Conservation (phyloP, 2,797 vertebrate genomes). For the Periophthalmus magnuspinnatus region DNA sequence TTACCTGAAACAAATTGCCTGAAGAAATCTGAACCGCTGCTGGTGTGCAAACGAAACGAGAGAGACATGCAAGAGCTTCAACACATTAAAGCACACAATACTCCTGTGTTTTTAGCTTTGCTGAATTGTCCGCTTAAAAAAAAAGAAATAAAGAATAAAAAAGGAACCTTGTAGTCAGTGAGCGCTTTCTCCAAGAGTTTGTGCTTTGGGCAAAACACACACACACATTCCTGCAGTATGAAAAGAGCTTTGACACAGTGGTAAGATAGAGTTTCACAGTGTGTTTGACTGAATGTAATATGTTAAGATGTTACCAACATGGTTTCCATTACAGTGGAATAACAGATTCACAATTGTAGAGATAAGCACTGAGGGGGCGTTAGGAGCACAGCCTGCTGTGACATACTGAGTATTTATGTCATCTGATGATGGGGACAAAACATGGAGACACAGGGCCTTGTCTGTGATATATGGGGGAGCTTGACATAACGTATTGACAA, state of each 20-base stretch:
- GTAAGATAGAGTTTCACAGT: conserved; percentile 80
- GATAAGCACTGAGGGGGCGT: conserved; percentile 78
- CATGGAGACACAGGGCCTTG: conserved; percentile 47
- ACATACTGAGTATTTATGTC: conserved; percentile 74
- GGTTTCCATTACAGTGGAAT: conserved; percentile 80
- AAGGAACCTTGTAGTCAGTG: conserved; percentile 78
- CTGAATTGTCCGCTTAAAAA: conserved; percentile 77
- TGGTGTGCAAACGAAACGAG: conserved; percentile 71
- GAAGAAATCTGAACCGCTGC: conserved; percentile 76
- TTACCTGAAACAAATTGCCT: conserved; percentile 87
- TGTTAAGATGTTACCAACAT: conserved; percentile 79
- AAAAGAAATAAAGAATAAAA: conserved; percentile 71
- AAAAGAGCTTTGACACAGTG: conserved; percentile 77
- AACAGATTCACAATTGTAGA: conserved; percentile 76
- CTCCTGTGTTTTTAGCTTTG: conserved; percentile 75
- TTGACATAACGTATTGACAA: conserved; percentile 65
- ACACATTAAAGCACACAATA: conserved; percentile 78
- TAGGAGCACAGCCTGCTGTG: conserved; percentile 73
- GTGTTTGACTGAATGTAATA: conserved; percentile 78
- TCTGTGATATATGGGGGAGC: conserved; percentile 55
- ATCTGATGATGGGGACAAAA: conserved; percentile 69
- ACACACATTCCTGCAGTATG: conserved; percentile 68
- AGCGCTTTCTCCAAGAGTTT: conserved; percentile 76
- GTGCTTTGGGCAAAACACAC: conserved; percentile 80
- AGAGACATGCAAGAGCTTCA: conserved; percentile 71